Evolutionary conservation across 1,140 invertebrate genomes (phyloP), one percentile per base, ranked within the genome.

Genomic region (Drosophila ogumai): DNA sequence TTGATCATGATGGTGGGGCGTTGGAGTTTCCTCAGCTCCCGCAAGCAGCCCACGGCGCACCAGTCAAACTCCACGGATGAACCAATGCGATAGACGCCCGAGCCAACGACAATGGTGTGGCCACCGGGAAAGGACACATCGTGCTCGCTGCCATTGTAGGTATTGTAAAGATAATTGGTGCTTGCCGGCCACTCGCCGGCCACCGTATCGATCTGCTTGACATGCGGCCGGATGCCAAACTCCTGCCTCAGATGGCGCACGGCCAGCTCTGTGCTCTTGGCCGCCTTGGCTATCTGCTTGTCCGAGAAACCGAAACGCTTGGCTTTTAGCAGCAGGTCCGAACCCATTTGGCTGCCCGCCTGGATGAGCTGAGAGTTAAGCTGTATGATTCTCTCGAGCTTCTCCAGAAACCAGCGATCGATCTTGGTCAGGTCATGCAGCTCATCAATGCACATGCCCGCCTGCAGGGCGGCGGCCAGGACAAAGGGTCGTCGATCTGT

Each of bases 21-120:
- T 2, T 95, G 95, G 47, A 99, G 94, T 78, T 97, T 96, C 78
- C 97, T 94, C 15, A 99, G 92, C 93, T 99, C 98, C 60, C 96
- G 94, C 32, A 99, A 94, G 92, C 99, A 99, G 32, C 98, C 97
- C 10, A 99, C 99, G 43, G 99, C 98, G 93, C 99, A 99, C 97
- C 98, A 99, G 93, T 99, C 99, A 93, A 99, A 99, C 93, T 99
- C 99, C 2, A 99, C 99, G 2, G 98, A 99, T 85, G 98, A 99
- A 6, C 99, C 99, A 76, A 99, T 99, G 61, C 99, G 94, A 92
- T 99, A 99, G 1, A 99, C 99, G 3, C 99, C 99, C 17, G 99
- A 99, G 15, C 99, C 97, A 55, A 98, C 95, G 2, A 98, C 97
- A 95, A 98, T 97, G 3, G 95, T 96, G 79, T 96, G 95, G 19